Base-by-base conservation (phyloP, 2,797 vertebrate species). In the Xerus rutilus region DNA sequence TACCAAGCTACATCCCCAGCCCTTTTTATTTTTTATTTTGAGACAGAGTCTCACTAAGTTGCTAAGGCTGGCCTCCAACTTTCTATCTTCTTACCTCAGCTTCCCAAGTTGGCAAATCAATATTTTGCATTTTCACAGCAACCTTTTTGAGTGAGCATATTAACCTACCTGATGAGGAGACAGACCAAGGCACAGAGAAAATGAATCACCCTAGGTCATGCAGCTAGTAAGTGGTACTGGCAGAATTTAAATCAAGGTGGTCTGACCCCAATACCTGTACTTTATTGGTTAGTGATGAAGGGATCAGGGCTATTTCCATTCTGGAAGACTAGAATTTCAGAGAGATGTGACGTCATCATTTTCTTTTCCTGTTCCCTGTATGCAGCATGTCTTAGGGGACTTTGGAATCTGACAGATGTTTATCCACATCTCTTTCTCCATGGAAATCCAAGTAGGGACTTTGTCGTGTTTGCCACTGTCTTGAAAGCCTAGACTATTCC, bases 101-200 rank as follows among this genome's bases (percentile, higher is more conserved):
- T 25, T 62, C 23, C 59, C 59, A 62, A 62, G 23, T 62, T 49
- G 84, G 12, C 35, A 95, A 78, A 82, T 83, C 57, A 93, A 28
- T 81, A 59, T 93, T 89, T 92, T 94, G 30, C 30, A 84, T 93
- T 94, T 95, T 77, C 65, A 74, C 8, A 90, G 39, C 30, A 35
- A 30, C 70, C 23, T 69, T 89, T 47, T 39, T 91, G 39, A 52
- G 2, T 88, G 54, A 47, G 20, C 70, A 25, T 17, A 65, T 89
- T 21, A 78, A 73, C 20, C 23, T 12, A 25, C 93, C 28, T 62
- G 25, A 8, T 21, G 6, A 95, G 86, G 62, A 94, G 47, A 78
- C 28, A 94, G 47, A 78, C 28, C 52, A 32, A 83, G 54, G 17
- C 32, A 86, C 45, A 52, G 59, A 89, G 73, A 93, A 93, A 28